phyloP scores from a whole-genome alignment of 35 echinoderm and acorn worm species.

The Acanthaster planci region DNA sequence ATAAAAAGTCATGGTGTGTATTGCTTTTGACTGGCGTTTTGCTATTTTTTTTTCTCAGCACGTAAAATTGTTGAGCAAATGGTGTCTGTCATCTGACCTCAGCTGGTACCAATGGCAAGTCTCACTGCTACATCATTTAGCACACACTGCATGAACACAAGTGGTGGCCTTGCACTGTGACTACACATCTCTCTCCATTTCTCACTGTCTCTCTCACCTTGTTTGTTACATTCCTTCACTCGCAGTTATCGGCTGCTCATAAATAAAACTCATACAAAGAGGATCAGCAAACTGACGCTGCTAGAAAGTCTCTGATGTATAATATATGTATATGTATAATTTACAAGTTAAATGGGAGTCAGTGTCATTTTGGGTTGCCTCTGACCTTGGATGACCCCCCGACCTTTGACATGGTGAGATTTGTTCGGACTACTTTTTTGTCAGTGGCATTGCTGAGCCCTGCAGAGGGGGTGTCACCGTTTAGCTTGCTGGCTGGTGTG shows the following conservation, averaged over 20 bases:
- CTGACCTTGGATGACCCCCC: constrained; percentile 9
- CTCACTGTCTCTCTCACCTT: constrained; percentile 10
- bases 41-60: too few relatives aligned
- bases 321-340: too few relatives aligned
- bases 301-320: too few relatives aligned
- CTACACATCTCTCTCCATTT: neutral
- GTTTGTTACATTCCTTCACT: neutral
- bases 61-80: too few relatives aligned
- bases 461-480: neutral
- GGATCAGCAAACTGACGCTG: too few relatives aligned
- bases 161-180: neutral
- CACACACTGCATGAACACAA: neutral
- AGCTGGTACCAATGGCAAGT: too few relatives aligned
- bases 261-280: too few relatives aligned
- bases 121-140: neutral
- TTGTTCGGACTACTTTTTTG: constrained; percentile 28
- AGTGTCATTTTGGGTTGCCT: constrained; percentile 15
- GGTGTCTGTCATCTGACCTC: too few relatives aligned
- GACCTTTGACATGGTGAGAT: constrained; percentile 16
- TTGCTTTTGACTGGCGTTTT: too few relatives aligned
- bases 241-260: too few relatives aligned
- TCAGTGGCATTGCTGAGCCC: neutral
- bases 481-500: neutral
- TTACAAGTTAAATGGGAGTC: neutral
- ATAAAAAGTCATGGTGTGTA: too few relatives aligned